Evolutionary conservation across 2,888 invertebrate genomes (phyloP), one percentile per base, ranked within the genome.

Genomic region (Schrankia costaestrigalis): DNA sequence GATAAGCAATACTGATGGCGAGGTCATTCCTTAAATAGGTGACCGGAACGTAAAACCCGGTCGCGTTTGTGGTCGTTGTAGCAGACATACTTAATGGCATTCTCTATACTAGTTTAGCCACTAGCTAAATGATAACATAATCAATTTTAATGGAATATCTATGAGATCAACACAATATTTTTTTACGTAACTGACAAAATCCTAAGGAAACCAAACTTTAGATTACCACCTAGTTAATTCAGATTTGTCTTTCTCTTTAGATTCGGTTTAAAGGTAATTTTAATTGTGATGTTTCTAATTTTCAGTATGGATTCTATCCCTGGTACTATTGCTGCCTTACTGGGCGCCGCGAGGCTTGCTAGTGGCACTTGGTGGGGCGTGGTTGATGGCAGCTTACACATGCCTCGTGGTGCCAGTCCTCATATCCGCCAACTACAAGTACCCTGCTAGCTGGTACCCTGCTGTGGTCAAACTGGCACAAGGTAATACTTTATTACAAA

Each of bases 371-470:
- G 91, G 91, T 27, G 83, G 91, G 3, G 90, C 90, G 38, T 87
- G 89, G 84, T 84, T 90, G 59, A 83, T 91, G 73, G 90, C 90
- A 0, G 90, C 91, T 1, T 93, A 93, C 70, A 91, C 92, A 1
- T 92, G 91, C 57, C 75, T 93, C 10, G 91, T 93, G 25, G 75
- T 93, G 9, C 93, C 93, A 0, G 86, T 93, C 21, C 85, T 93
- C 31, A 90, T 93, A 35, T 92, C 92, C 1, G 92, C 91, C 34
- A 92, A 93, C 78, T 92, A 92, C 76, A 89, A 89, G 62, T 93
- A 92, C 59, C 92, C 92, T 1, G 90, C 91, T 17, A 79, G 90
- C 36, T 91, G 91, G 86, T 82, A 92, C 51, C 89, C 90, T 27
- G 86, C 89, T 17, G 84, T 91, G 19, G 84, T 82, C 22, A 79